phyloP scores from a whole-genome alignment of 2,888 invertebrate species.

The Apamea anceps region DNA sequence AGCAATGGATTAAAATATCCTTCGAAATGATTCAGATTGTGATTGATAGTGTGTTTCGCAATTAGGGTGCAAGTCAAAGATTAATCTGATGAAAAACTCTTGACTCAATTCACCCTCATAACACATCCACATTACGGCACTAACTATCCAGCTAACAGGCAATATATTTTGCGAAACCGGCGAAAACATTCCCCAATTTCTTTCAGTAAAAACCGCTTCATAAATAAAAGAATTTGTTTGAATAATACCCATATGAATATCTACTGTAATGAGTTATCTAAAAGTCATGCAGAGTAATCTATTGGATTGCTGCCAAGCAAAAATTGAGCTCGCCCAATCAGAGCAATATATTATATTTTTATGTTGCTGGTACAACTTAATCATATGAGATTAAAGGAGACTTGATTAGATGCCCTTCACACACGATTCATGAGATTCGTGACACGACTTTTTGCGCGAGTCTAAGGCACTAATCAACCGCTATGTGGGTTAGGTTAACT shows the following conservation, averaged over 20 bases:
- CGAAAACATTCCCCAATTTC: conserved; percentile 41
- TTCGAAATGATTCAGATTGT: neutral
- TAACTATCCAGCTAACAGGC: conserved; percentile 25
- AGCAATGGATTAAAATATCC: neutral
- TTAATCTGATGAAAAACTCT: neutral
- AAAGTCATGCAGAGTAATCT: conserved; percentile 59
- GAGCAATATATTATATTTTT: conserved; percentile 49
- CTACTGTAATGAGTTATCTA: conserved; percentile 55
- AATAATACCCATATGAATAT: conserved; percentile 53
- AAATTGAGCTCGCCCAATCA: conserved; percentile 45
- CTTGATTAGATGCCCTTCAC: conserved; percentile 56
- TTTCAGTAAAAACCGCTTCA: conserved; percentile 53
- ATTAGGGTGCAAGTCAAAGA: neutral
- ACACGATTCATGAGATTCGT: conserved; percentile 41
- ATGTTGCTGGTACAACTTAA: conserved; percentile 55
- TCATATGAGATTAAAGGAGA: conserved; percentile 53
- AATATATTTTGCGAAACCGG: conserved; percentile 41
- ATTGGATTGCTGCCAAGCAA: conserved; percentile 60
- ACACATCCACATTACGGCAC: neutral
- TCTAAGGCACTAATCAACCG: conserved; percentile 56
- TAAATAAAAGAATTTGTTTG: conserved; percentile 61
- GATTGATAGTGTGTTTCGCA: neutral
- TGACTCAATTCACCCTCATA: neutral
- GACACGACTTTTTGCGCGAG: conserved; percentile 56
- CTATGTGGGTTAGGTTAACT: conserved; percentile 56